phyloP scores from a whole-genome alignment of 2,888 invertebrate species.

The Lagria hirta region DNA sequence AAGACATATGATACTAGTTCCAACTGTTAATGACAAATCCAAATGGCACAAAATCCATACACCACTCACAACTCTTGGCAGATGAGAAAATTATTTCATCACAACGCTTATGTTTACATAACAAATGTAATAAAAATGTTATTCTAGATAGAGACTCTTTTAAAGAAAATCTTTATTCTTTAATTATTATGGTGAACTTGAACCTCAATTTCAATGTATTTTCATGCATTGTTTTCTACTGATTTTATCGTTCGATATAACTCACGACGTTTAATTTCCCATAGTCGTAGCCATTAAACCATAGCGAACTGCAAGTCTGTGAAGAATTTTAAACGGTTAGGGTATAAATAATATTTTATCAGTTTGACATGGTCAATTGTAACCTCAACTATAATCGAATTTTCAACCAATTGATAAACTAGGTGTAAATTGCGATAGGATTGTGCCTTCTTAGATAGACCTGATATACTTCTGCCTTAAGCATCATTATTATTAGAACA shows the following conservation, averaged over 20 bases:
- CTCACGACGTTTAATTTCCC: conserved; percentile 42
- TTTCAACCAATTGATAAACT: not conserved
- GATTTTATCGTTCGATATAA: conserved; percentile 38
- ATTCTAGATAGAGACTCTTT: conserved; percentile 32
- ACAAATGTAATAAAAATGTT: conserved; percentile 47
- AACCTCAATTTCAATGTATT: conserved; percentile 32
- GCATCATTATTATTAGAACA: too few relatives aligned
- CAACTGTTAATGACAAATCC: conserved; percentile 21
- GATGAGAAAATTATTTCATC: conserved; percentile 43
- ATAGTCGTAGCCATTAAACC: conserved; percentile 37
- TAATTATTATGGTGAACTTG: conserved; percentile 37
- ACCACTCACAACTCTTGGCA: too few relatives aligned
- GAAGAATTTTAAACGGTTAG: conserved; percentile 20
- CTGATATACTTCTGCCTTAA: too few relatives aligned
- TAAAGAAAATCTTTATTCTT: conserved; percentile 16
- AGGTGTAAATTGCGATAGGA: too few relatives aligned
- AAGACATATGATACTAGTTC: conserved; percentile 16
- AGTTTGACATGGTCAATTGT: conserved; percentile 4
- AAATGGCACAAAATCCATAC: too few relatives aligned
- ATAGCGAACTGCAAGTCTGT: conserved; percentile 26
- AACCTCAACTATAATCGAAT: conserved; percentile 3
- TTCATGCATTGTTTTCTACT: conserved; percentile 36
- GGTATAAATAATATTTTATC: conserved; percentile 24
- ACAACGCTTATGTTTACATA: conserved; percentile 41
- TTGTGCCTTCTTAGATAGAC: too few relatives aligned